Base-by-base conservation (phyloP, 2,113 vertebrate species). In the Sardina pilchardus region DNA sequence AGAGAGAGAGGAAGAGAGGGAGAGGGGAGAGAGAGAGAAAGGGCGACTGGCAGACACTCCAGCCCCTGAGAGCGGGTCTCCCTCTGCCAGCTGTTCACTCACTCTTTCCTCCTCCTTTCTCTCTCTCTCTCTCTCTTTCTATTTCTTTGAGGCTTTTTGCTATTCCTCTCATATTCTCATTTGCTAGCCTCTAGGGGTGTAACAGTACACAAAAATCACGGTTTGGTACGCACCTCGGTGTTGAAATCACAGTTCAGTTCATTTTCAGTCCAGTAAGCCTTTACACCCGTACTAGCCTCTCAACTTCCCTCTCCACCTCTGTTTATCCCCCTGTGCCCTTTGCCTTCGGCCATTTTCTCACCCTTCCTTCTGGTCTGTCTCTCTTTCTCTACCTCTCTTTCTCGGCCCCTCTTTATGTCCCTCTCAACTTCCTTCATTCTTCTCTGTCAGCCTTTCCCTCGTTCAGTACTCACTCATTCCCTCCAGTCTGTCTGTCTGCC, bases 371-470 rank as follows among this genome's bases (percentile, higher is more conserved):
- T 30, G 12, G 24, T 34, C 63, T 34, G 26, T 10, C 26, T 34
- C 63, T 34, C 9, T 63, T 63, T 26, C 59, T 21, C 59, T 63
- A 4, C 39, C 39, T 42, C 39, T 0, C 12, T 47, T 47, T 63
- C 24, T 21, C 24, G 19, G 30, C 26, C 30, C 14, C 30, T 1
- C 30, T 12, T 34, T 34, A 1, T 10, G 9, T 34, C 63, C 63
- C 63, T 71, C 26, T 9, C 14, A 26, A 10, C 63, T 10, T 30
- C 30, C 26, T 71, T 71, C 26, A 71, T 71, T 10, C 7, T 8
- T 71, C 63, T 63, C 56, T 63, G 56, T n/a, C 56, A 63, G 56
- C 26, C 56, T 71, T 71, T 71, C 63, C 63, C 26, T 71, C 26
- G 12, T 26, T 71, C 63, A 71, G 7, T 71, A 30, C 63, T 71